Base-by-base conservation (phyloP, 2,113 vertebrate genomes). In the Anhinga rufa region DNA sequence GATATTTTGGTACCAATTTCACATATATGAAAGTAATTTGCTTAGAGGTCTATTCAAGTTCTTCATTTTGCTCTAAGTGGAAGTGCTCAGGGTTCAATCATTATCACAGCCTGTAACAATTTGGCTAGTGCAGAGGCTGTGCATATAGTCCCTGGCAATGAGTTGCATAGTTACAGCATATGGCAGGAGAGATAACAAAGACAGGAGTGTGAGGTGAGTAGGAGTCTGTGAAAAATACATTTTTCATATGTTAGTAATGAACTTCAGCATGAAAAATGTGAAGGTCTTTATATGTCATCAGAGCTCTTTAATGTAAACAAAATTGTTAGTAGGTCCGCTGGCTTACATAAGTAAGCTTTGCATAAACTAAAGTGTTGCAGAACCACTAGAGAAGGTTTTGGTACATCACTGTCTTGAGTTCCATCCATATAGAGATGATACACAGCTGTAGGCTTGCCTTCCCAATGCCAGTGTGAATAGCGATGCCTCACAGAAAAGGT, bases 181-280 rank as follows among this genome's bases (percentile, higher is more conserved):
- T 93, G 95, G 88, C 88, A 85, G 55, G 71, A 70, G 74, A 74
- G 32, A n/a, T 75, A 90, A 90, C 57, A 90, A 88, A 93, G 77
- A 52, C 62, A 61, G 48, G 61, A 74, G 64, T 66, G 62, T 69
- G 83, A 96, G 58, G 49, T 95, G 84, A 90, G 94, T 94, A 93
- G 94, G 90, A 84, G 93, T 88, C 65, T 86, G 78, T 95, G 95
- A 94, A 91, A 97, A 96, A 89, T 75, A 60, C 1, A 7, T 68
- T 92, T 96, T 82, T 94, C 55, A 25, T 89, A 69, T 1, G 21
- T 93, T 91, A 66, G 40, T 69, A 72, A 91, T 82, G 68, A 93
- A 85, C 29, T 91, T 76, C 36, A 25, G 80, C 1, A 17, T 82
- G 54, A 95, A 90, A 95, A 90, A 89, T 84, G 17, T 69, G 64